A percentile compares a stretch with the other conserved stretches of the same genome.
Conservation (phyloP, 2,888 invertebrate species). For the Enoplolaimus lenunculus region DNA sequence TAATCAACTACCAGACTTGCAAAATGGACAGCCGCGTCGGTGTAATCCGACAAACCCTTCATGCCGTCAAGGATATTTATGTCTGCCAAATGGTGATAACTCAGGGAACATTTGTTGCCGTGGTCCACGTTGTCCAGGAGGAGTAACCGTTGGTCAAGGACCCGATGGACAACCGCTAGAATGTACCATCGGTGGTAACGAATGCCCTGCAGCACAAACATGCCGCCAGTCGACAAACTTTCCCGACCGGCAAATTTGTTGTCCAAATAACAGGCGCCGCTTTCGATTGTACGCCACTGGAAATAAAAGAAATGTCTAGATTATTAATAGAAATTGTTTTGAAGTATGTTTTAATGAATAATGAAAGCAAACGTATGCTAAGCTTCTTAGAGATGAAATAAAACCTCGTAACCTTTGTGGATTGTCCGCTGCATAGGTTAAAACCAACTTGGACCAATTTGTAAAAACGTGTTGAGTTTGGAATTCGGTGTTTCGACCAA, state of each 20-base stretch:
- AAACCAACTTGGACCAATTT: too few species aligned
- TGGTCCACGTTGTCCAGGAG: slow-evolving; percentile 7
- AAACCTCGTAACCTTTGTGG: too few species aligned
- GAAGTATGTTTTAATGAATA: too few species aligned
- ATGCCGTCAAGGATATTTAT: slow-evolving; percentile 15
- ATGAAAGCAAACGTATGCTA: too few species aligned
- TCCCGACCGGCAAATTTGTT: slow-evolving; percentile 2
- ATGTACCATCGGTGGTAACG: background rate
- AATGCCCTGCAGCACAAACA: background rate
- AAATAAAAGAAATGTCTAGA: too few species aligned
- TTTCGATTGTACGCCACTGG: too few species aligned
- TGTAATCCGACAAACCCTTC: slow-evolving; percentile 7
- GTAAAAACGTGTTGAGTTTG: too few species aligned
- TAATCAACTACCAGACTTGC: background rate
- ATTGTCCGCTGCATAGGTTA: too few species aligned
- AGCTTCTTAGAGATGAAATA: too few species aligned
- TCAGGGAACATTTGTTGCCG: slow-evolving; percentile 14
- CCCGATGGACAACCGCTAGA: slow-evolving; percentile 1
- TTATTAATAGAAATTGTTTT: too few species aligned
- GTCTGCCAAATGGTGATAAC: background rate
- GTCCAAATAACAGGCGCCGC: too few species aligned
- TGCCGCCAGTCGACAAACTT: background rate
- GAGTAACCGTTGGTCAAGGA: background rate
- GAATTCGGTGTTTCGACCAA: too few species aligned
- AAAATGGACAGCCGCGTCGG: background rate